phyloP scores from a whole-genome alignment of 2,888 invertebrate genomes.

The Conchocele bisecta region DNA sequence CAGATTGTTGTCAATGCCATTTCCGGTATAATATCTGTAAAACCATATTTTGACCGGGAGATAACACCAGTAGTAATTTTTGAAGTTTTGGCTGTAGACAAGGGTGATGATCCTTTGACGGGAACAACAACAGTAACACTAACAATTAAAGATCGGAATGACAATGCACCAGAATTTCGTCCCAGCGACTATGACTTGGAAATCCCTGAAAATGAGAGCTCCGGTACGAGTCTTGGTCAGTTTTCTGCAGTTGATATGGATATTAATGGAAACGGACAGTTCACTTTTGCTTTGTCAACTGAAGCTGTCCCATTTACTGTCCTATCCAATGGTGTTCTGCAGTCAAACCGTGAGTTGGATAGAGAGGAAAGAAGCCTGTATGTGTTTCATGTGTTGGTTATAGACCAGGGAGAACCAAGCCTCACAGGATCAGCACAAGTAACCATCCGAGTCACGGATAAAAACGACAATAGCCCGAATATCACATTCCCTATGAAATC shows the following conservation, averaged over 20 bases:
- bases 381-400: constrained; percentile 58
- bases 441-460: constrained; percentile 63
- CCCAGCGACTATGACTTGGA: constrained; percentile 41
- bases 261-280: constrained; percentile 63
- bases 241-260: constrained; percentile 61
- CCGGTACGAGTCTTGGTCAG: constrained; percentile 49
- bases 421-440: constrained; percentile 58
- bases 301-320: constrained; percentile 60
- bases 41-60: constrained; percentile 65
- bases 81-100: constrained; percentile 56
- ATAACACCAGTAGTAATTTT: constrained; percentile 48
- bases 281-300: constrained; percentile 49
- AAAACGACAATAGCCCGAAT: constrained; percentile 71
- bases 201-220: constrained; percentile 55
- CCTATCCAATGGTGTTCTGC: constrained; percentile 62
- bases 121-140: constrained; percentile 64
- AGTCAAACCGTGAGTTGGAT: constrained; percentile 62
- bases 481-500: constrained; percentile 70
- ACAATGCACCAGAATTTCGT: constrained; percentile 58
- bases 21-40: constrained; percentile 64
- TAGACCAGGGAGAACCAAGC: constrained; percentile 63
- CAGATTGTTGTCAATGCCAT: constrained; percentile 34
- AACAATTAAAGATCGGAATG: constrained; percentile 58
- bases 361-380: constrained; percentile 63
- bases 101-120: constrained; percentile 49